A percentile compares a stretch with the other conserved stretches of the same genome.
Conservation (phyloP, 2,888 invertebrate genomes). For the Schizaphis graminum region DNA sequence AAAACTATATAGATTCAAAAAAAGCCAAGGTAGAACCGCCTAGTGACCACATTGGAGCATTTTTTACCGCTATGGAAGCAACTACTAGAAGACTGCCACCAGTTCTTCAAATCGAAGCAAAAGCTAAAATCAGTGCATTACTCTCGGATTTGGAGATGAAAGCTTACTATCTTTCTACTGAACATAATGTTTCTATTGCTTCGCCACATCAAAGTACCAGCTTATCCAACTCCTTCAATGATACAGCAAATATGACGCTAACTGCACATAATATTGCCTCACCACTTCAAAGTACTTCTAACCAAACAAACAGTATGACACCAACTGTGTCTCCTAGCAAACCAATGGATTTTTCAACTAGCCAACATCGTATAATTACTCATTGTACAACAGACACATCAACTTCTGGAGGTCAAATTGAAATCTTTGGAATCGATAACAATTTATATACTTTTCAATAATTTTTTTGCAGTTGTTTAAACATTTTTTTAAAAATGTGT, state of each 20-base stretch:
- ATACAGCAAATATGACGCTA: constrained; percentile 1
- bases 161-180: constrained; percentile 21
- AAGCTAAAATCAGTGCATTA: constrained; percentile 25
- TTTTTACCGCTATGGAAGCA: constrained; percentile 45
- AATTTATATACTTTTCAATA: constrained; percentile 1
- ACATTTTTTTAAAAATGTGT: constrained; percentile 1
- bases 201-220: constrained; percentile 7
- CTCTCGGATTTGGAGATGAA: constrained; percentile 24
- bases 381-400: not conserved
- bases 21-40: constrained; percentile 6
- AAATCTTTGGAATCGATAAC: not conserved
- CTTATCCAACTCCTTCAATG: not conserved
- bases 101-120: constrained; percentile 35
- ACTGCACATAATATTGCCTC: constrained; percentile 12
- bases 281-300: not conserved
- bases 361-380: not conserved
- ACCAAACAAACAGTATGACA: constrained; percentile 4
- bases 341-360: not conserved
- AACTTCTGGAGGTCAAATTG: not conserved
- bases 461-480: not conserved
- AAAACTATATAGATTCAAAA: constrained; percentile 41
- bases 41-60: not conserved
- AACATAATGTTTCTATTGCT: not conserved
- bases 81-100: constrained; percentile 32
- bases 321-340: not conserved